Conservation (phyloP, 2,888 invertebrate species). For the Cerastoderma edule region DNA sequence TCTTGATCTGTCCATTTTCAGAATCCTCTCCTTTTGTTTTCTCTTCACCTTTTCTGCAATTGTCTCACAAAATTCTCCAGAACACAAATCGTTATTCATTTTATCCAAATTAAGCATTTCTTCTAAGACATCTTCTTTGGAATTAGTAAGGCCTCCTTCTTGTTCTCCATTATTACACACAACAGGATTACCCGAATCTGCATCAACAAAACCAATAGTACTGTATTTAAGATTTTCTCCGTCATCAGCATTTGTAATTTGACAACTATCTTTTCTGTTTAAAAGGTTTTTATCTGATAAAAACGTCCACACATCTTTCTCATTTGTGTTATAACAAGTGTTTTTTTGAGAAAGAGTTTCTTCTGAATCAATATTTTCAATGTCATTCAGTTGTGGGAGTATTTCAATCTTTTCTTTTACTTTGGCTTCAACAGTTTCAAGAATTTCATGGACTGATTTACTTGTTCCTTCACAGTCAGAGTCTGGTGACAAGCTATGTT, state of each 20-base stretch:
- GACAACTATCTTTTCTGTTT: not conserved
- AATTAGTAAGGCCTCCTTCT: not conserved
- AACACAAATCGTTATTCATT: constrained; percentile 8
- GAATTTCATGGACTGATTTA: too few relatives aligned
- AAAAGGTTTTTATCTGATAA: too few relatives aligned
- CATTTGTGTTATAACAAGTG: too few relatives aligned
- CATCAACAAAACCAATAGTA: constrained; percentile 13
- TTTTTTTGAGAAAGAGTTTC: not conserved
- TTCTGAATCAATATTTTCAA: not conserved
- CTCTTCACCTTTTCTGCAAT: constrained; percentile 53
- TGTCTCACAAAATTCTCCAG: constrained; percentile 40
- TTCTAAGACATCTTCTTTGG: not conserved
- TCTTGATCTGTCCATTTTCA: constrained; percentile 9
- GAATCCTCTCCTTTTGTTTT: constrained; percentile 40
- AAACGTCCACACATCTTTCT: too few relatives aligned
- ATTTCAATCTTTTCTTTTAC: too few relatives aligned
- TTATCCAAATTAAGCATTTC: not conserved
- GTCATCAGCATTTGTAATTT: not conserved
- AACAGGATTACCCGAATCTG: constrained; percentile 29
- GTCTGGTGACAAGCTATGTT: too few relatives aligned
- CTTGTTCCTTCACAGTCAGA: too few relatives aligned
- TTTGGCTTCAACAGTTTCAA: too few relatives aligned
- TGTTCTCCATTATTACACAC: constrained; percentile 22
- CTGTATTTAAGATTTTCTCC: not conserved
- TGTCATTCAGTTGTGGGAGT: too few relatives aligned